Evolutionary conservation across 2,888 invertebrate species (phyloP), one percentile per base, ranked within the genome.

Genomic region (Drosophila subsilvestris): DNA sequence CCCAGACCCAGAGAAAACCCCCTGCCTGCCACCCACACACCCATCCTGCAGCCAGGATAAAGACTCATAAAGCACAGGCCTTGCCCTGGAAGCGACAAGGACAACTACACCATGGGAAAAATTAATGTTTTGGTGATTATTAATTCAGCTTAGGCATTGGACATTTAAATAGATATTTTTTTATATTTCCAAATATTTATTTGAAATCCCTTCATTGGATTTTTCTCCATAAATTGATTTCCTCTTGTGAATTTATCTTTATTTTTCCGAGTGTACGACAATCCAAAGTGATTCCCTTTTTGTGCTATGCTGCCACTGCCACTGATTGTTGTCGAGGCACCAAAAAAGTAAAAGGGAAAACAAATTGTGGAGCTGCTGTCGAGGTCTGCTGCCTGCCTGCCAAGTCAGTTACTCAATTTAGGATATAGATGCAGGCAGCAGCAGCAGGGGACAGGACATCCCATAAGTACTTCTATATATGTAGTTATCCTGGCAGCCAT

Each of bases 241-340:
- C 0, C 8, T 9, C 8, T 9, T 27, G 2, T 9, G 6, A 27
- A 9, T 9, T 1, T n/a, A 2, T 7, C 2, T 7, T 37, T 7
- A n/a, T 37, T 37, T 37, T 5, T 37, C n/a, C 37, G 14, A 37
- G 37, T 37, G 37, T 37, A 37, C 68, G 61, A 72, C 74, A 77
- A 86, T 75, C 75, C 83, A 79, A 37, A 81, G 86, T 86, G 86
- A 83, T 83, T 83, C 65, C 67, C 51, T 43, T 58, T 57, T 20
- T 70, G 70, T 69, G 60, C 49, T 61, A 72, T 62, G 49, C 57
- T 68, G 63, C 43, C 63, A 59, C 53, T 67, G 56, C 25, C 32
- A 53, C n/a, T 47, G n/a, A 17, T 51, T 57, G 57, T 44, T 55
- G 44, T 44, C n/a, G 29, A 45, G 7, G 44, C 54, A 53, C 53